Evolutionary conservation across 2,113 vertebrate species (phyloP).

Genomic region (Nothobranchius kuhntae): DNA sequence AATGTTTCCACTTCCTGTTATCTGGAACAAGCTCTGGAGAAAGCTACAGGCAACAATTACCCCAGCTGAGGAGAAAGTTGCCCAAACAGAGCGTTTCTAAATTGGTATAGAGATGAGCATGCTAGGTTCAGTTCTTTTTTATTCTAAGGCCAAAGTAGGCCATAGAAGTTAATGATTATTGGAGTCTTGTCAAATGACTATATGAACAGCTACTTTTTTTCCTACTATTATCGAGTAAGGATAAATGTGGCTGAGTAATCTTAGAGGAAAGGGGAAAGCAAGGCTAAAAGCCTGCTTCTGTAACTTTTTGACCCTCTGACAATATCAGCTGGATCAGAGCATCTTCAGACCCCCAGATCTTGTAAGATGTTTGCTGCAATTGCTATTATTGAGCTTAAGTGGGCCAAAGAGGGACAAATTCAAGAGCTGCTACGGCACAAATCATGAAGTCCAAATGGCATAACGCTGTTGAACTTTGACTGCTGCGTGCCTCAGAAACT

Average conservation of each 20-base stretch:
- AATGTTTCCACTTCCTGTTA: neutral
- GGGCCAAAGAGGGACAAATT: neutral
- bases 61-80: neutral
- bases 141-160: neutral
- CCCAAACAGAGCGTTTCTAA: neutral
- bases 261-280: neutral
- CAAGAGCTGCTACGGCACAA: neutral
- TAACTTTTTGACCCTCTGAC: neutral
- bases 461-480: neutral
- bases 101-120: neutral
- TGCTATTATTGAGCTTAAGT: constrained; percentile 1
- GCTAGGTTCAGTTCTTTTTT: neutral
- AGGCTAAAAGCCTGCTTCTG: neutral
- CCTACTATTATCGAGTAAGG: neutral
- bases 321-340: neutral
- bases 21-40: neutral
- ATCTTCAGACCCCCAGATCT: neutral
- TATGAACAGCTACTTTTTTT: neutral
- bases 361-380: neutral
- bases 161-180: neutral
- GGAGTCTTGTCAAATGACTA: neutral
- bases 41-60: neutral
- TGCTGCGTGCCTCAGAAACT: neutral
- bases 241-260: neutral
- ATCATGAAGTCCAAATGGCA: neutral